phyloP scores from a whole-genome alignment of 1,140 invertebrate species.

The Antheraea pernyi region DNA sequence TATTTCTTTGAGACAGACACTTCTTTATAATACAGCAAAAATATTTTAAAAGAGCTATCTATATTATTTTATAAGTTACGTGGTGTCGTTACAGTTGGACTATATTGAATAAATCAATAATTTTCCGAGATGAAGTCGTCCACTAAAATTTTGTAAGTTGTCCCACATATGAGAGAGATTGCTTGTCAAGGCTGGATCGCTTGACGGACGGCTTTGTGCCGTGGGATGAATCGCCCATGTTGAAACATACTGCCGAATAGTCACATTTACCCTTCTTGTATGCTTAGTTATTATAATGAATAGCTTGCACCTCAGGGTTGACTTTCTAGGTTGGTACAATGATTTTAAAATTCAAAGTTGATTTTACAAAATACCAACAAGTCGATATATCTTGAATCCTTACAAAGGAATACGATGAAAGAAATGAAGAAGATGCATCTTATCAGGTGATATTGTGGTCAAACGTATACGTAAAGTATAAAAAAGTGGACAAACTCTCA shows the following conservation, averaged over 20 bases:
- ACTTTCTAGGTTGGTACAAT: no score
- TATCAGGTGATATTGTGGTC: no score
- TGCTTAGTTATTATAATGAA: background rate
- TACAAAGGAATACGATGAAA: no score
- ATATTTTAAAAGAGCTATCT: no score
- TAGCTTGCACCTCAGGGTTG: background rate
- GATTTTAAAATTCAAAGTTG: no score
- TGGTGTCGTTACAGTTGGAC: background rate
- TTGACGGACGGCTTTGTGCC: conserved; percentile 11
- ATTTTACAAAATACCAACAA: no score
- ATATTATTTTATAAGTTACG: background rate
- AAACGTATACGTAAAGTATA: no score
- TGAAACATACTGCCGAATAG: background rate
- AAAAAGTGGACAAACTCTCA: no score
- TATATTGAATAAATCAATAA: background rate
- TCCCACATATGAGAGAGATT: conserved; percentile 10
- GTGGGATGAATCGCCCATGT: conserved; percentile 6
- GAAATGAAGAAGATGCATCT: no score
- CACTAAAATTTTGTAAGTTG: background rate
- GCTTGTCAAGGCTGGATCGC: conserved; percentile 8
- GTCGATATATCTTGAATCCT: no score
- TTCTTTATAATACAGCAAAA: no score
- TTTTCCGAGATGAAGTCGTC: background rate
- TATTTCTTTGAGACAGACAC: no score
- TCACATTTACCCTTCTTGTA: background rate